Evolutionary conservation across 2,797 vertebrate genomes (phyloP).

Genomic region (Psittacula echo): DNA sequence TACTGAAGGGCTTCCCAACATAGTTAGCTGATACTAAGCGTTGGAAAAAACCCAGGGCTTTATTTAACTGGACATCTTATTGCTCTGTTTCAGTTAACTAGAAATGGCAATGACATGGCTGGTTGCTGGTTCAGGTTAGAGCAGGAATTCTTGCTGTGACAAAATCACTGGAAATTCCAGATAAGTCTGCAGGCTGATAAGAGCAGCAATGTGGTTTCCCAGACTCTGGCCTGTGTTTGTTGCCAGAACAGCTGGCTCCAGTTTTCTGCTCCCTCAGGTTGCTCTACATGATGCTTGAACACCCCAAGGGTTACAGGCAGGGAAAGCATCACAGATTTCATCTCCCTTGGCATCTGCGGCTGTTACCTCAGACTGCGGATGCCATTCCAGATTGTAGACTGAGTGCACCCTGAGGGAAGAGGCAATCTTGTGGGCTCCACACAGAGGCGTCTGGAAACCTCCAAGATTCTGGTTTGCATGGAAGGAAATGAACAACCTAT

Average conservation of each 20-base stretch:
- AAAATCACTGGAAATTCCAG: not conserved
- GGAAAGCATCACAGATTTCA: not conserved
- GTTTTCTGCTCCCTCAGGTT: not conserved
- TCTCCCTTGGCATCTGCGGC: not conserved
- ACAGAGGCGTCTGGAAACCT: not conserved
- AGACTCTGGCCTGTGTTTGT: not conserved
- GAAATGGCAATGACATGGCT: not conserved
- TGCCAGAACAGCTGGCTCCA: not conserved
- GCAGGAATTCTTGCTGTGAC: not conserved
- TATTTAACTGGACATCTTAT: not conserved
- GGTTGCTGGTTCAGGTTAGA: not conserved
- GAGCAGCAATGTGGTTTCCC: not conserved
- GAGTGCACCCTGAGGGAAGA: not conserved
- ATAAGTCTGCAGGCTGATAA: not conserved
- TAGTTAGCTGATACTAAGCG: not conserved
- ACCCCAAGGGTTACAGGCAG: not conserved
- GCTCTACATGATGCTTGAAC: not conserved
- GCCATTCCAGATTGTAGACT: not conserved
- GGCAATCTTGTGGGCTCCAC: not conserved
- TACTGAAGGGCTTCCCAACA: not conserved
- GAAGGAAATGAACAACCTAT: not conserved
- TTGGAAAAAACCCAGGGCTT: not conserved
- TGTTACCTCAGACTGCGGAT: not conserved
- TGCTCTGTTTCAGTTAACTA: not conserved
- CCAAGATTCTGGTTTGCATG: not conserved